Percentiles rank a stretch among this genome's conserved stretches.
These are phyloP conservation scores for Heterochromis multidens DNA, from an alignment of 2,113 vertebrate genomes.

Conservation along the genomic window DNA sequence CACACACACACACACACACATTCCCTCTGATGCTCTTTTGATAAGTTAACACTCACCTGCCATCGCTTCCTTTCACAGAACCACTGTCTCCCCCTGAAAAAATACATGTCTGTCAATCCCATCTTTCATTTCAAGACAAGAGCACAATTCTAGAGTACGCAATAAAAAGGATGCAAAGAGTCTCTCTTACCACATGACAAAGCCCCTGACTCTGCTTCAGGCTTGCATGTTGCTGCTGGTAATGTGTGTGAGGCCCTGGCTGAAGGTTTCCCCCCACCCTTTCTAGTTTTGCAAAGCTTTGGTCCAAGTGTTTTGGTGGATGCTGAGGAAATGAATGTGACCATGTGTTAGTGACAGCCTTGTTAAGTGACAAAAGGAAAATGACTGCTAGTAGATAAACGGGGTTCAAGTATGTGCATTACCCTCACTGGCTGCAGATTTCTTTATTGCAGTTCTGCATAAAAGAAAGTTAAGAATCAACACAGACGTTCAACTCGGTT, in stretches of 20 bases:
- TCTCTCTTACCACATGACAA: conserved; percentile 5
- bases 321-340: not conserved
- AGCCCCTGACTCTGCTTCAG: not conserved
- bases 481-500: not conserved
- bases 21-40: not conserved
- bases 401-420: not conserved
- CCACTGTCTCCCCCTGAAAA: not conserved
- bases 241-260: not conserved
- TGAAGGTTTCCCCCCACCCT: not conserved
- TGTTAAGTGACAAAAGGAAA: not conserved
- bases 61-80: not conserved
- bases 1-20: not conserved
- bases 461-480: not conserved
- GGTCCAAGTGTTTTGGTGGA: not conserved
- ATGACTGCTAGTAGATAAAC: not conserved
- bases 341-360: not conserved
- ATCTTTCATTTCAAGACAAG: not conserved
- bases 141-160: not conserved
- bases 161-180: not conserved
- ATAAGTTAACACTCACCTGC: conserved; percentile 10
- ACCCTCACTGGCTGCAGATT: conserved; percentile 10
- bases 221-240: not conserved
- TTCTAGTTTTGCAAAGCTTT: conserved; percentile 13
- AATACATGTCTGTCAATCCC: not conserved
- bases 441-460: conserved; percentile 8